Conservation (phyloP, 1,140 invertebrate species). For the Pseudomyrmex concolor region DNA sequence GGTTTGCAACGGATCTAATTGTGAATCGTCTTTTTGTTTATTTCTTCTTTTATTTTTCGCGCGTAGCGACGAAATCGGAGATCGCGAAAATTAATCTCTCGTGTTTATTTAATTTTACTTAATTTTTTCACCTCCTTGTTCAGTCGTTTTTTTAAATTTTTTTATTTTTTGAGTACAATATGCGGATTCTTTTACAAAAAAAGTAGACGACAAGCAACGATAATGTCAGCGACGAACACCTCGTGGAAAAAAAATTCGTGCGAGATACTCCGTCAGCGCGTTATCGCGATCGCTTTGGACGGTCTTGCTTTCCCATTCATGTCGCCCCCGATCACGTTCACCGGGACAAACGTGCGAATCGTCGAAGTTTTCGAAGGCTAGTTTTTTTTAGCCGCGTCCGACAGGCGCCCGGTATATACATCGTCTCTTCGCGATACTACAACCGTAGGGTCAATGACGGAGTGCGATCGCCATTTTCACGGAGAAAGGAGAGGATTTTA, state of each 20-base stretch:
- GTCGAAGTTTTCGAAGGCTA: constrained; percentile 55
- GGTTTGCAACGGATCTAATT: constrained; percentile 10
- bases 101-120: background rate
- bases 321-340: background rate
- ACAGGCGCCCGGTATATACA: background rate
- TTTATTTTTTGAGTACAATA: background rate
- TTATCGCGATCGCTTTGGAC: background rate
- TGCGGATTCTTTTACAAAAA: background rate
- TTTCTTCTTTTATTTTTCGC: background rate
- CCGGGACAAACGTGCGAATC: constrained; percentile 31
- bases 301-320: background rate
- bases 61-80: constrained; percentile 5
- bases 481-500: constrained; percentile 74
- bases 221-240: background rate
- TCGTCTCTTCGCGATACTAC: constrained; percentile 24
- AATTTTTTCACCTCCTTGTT: background rate
- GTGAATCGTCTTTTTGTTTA: constrained; percentile 21
- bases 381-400: background rate
- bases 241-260: background rate
- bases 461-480: constrained; percentile 40
- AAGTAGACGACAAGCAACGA: background rate
- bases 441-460: constrained; percentile 48
- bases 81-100: constrained; percentile 1
- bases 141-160: background rate
- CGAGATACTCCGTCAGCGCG: background rate